phyloP scores from a whole-genome alignment of 30 jellyfish, hydroid and myxozoan species.

The Aurelia aurita region DNA sequence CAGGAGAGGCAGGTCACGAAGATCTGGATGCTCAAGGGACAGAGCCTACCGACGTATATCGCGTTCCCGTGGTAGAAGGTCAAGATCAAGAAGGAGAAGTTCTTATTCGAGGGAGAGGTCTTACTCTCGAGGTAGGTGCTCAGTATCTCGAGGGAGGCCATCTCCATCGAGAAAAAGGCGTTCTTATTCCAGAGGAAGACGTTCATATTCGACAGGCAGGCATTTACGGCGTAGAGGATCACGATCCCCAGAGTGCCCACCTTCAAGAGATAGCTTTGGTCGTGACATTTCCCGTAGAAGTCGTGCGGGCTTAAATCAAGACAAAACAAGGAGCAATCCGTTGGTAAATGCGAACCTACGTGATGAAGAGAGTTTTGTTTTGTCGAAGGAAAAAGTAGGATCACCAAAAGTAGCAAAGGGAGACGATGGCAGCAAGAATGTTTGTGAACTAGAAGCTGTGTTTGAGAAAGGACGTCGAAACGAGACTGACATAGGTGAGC shows the following conservation, averaged over 20 bases:
- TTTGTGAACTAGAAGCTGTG: too few relatives aligned
- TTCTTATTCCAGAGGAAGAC: not conserved
- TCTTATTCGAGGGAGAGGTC: not conserved
- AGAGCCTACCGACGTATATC: not conserved
- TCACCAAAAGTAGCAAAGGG: too few relatives aligned
- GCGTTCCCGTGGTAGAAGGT: not conserved
- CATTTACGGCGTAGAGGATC: not conserved
- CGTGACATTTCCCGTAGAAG: too few relatives aligned
- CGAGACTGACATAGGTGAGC: too few relatives aligned
- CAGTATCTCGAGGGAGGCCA: not conserved
- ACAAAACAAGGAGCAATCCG: not conserved
- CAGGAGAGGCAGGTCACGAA: slow-evolving; percentile 1
- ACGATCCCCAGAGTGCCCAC: not conserved
- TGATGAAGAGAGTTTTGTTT: too few relatives aligned
- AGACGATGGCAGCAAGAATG: too few relatives aligned
- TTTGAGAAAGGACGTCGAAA: too few relatives aligned
- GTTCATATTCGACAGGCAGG: slow-evolving; percentile 3
- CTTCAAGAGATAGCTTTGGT: not conserved
- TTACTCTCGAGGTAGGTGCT: not conserved
- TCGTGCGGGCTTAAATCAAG: not conserved
- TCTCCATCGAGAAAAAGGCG: not conserved
- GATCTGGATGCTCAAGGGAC: not conserved
- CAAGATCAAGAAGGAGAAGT: not conserved
- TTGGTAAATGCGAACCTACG: too few relatives aligned
- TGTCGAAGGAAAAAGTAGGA: too few relatives aligned